Evolutionary conservation across 2,797 vertebrate species (phyloP), one percentile per base, ranked within the genome.

Genomic region (Crocodylus rhombifer): DNA sequence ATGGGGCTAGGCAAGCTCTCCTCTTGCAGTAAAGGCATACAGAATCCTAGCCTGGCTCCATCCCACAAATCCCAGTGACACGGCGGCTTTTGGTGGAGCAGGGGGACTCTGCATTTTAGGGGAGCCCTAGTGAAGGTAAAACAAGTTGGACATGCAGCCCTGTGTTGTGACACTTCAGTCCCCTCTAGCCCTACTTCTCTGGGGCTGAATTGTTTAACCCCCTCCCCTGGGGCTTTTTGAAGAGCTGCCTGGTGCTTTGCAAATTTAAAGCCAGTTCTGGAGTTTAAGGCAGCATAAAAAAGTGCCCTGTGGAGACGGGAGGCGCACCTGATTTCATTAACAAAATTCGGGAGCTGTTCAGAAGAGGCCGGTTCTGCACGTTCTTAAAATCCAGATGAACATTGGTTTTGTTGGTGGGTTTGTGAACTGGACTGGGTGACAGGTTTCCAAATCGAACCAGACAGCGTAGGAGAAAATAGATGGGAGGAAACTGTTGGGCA

Each of bases 401-500:
- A 65, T 74, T 26, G n/a, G 15, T 60, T 18, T 57, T 56, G 25
- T 5, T 90, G 14, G 13, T 61, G 63, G 76, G n/a, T 81, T 55
- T 62, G 26, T 61, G 18, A 36, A 55, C 67, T 65, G 51, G 51
- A 73, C 36, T 51, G 18, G 2, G 16, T 21, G 16, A 21, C 58
- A 17, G 16, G 58, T 21, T 12, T 55, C 62, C 71, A 61, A 88
- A 56, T 21, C 21, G 0, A 10, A 17, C n/a, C 74, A 1, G 36
- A 57, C 65, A 3, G 60, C 69, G 16, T 36, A 4, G 58, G 0
- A 62, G 71, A 87, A 92, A 90, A 87, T 5, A 58, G 71, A 23
- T 65, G 87, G 13, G 9, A 16, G 58, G 81, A 82, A 86, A 77
- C 91, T 87, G 67, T 64, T 94, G 94, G 90, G 88, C 79, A 13